Percentiles rank a stretch among this genome's conserved stretches.
Conservation (phyloP, 2,888 invertebrate species). For the Spicauda simplicius region DNA sequence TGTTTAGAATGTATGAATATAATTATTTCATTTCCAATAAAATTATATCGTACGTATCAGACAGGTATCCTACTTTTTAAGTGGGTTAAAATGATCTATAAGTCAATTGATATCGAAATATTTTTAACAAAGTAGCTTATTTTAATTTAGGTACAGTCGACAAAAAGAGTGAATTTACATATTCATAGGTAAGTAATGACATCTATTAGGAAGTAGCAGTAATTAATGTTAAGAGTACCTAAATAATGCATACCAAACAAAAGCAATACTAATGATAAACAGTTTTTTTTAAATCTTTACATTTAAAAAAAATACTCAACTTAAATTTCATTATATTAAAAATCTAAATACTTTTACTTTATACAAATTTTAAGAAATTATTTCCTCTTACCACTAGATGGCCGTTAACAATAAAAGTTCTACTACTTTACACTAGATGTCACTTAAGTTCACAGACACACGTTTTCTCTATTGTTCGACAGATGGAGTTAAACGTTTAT, state of each 20-base stretch:
- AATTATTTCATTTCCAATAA: no score
- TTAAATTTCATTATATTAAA: neutral
- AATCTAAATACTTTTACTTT: neutral
- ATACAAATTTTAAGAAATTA: neutral
- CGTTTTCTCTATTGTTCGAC: conserved; percentile 29
- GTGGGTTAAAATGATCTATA: no score
- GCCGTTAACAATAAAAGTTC: neutral
- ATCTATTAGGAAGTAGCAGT: neutral
- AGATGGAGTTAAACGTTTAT: conserved; percentile 38
- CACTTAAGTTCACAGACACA: neutral
- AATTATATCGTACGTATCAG: no score
- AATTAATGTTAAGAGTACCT: neutral
- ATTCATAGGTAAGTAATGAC: neutral
- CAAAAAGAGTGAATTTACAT: neutral
- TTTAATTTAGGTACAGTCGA: neutral
- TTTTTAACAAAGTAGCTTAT: neutral
- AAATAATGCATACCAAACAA: neutral
- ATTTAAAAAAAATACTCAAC: no score
- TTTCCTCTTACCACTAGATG: neutral
- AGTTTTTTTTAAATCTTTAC: no score
- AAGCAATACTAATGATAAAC: no score
- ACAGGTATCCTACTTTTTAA: no score
- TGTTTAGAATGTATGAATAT: no score
- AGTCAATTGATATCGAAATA: no score
- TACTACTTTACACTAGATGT: conserved; percentile 42